A percentile compares a stretch with the other conserved stretches of the same genome.
Conservation (phyloP, 2,888 invertebrate genomes). For the Drosophila flavopinicola region DNA sequence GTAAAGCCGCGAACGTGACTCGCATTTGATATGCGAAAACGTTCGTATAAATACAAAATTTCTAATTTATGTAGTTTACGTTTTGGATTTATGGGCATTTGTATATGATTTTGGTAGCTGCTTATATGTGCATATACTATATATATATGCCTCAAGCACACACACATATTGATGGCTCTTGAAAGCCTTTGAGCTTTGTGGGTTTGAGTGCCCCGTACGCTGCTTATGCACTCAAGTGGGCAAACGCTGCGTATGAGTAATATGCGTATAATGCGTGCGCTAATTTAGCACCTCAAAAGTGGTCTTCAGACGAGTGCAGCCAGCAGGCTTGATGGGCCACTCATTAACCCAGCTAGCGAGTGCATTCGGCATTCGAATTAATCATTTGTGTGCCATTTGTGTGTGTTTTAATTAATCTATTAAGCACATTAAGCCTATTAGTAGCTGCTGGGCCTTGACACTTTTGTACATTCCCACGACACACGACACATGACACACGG, state of each 20-base stretch:
- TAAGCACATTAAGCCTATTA: constrained; percentile 34
- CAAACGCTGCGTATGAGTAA: constrained; percentile 58
- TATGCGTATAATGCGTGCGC: constrained; percentile 65
- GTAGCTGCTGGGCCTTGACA: constrained; percentile 25
- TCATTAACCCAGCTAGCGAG: constrained; percentile 9
- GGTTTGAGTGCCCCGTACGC: constrained; percentile 10
- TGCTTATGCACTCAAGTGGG: constrained; percentile 32
- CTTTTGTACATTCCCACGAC: too few relatives aligned
- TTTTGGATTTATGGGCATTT: constrained; percentile 71
- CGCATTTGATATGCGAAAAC: constrained; percentile 54
- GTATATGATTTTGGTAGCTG: constrained; percentile 50
- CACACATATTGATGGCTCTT: constrained; percentile 46
- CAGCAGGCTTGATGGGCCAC: constrained; percentile 11
- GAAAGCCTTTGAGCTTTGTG: constrained; percentile 41
- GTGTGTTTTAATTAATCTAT: constrained; percentile 51
- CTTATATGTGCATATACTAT: constrained; percentile 7
- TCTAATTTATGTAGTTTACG: constrained; percentile 76
- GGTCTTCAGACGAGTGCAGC: constrained; percentile 54
- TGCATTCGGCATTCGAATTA: constrained; percentile 36
- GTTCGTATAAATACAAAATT: constrained; percentile 65
- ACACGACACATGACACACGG: too few relatives aligned
- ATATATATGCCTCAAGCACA: background rate
- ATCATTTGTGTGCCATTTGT: constrained; percentile 35
- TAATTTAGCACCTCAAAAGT: constrained; percentile 67
- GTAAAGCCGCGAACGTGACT: constrained; percentile 68